These are phyloP conservation scores for Ascidia mentula DNA, from an alignment of 23 tunicate genomes.

Conservation along the genomic window DNA sequence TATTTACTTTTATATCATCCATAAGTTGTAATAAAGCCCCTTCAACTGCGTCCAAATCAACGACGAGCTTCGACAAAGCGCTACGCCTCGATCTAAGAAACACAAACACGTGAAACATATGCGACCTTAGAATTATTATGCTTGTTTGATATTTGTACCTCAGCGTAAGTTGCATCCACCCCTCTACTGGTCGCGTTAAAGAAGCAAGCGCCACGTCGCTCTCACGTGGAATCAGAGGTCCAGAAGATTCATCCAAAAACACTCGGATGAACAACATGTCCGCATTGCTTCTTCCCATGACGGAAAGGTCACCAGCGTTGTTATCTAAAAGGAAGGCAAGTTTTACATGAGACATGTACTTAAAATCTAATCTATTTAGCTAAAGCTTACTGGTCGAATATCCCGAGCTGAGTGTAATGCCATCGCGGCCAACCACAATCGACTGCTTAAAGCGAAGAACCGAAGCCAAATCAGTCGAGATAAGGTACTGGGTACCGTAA, in stretches of 20 bases:
- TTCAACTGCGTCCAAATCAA: background rate
- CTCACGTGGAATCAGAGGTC: background rate
- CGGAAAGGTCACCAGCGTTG: background rate
- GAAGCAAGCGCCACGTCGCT: background rate
- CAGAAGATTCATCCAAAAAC: background rate
- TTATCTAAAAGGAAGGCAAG: background rate
- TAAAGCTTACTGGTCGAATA: background rate
- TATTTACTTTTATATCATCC: background rate
- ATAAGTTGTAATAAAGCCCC: background rate
- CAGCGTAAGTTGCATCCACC: background rate
- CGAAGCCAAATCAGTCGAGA: background rate
- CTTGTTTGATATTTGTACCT: background rate
- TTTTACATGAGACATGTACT: background rate
- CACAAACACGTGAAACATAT: too few species aligned
- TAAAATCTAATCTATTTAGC: background rate
- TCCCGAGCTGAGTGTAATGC: background rate
- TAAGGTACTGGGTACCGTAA: background rate
- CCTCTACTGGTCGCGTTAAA: conserved; percentile 1
- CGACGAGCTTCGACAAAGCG: background rate
- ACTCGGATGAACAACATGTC: background rate
- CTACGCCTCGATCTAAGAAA: background rate
- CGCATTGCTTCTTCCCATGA: background rate
- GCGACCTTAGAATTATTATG: background rate
- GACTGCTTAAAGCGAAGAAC: background rate
- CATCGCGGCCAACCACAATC: background rate